Percentiles rank a stretch among this genome's conserved stretches.
Conservation (phyloP, 2,113 vertebrate species). For the Egretta garzetta region DNA sequence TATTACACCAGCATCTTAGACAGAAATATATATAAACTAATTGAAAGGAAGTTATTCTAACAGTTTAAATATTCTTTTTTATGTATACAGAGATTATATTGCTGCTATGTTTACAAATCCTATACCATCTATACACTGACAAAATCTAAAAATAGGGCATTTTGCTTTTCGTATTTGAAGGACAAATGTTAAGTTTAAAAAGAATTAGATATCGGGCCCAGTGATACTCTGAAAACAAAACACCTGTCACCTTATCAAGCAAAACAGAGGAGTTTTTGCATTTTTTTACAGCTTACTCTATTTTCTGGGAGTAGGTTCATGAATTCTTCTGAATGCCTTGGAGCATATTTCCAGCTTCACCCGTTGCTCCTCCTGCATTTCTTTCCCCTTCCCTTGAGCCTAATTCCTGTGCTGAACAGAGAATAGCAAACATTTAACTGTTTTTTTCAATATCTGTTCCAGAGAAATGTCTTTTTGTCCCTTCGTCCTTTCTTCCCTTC, state of each 20-base stretch:
- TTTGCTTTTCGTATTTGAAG: neutral
- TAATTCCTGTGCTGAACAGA: neutral
- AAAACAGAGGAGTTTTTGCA: neutral
- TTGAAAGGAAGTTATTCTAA: neutral
- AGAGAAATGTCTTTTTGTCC: neutral
- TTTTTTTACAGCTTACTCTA: neutral
- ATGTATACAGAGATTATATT: neutral
- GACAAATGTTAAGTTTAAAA: neutral
- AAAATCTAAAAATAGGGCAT: neutral
- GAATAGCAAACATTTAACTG: neutral
- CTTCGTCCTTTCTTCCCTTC: too few relatives aligned
- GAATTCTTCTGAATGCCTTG: neutral
- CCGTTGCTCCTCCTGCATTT: neutral
- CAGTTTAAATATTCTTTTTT: neutral
- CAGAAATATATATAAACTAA: neutral
- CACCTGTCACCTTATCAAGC: neutral
- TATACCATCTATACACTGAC: neutral
- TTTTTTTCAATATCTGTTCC: neutral
- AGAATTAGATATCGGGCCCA: neutral
- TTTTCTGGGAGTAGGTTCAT: neutral
- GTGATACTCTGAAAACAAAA: neutral
- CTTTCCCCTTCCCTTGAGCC: neutral
- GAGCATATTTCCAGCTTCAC: neutral
- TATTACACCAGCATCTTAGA: neutral
- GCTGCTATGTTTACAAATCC: neutral